Base-by-base conservation (phyloP, 1,140 invertebrate species). In the Lordiphosa clarofinis region DNA sequence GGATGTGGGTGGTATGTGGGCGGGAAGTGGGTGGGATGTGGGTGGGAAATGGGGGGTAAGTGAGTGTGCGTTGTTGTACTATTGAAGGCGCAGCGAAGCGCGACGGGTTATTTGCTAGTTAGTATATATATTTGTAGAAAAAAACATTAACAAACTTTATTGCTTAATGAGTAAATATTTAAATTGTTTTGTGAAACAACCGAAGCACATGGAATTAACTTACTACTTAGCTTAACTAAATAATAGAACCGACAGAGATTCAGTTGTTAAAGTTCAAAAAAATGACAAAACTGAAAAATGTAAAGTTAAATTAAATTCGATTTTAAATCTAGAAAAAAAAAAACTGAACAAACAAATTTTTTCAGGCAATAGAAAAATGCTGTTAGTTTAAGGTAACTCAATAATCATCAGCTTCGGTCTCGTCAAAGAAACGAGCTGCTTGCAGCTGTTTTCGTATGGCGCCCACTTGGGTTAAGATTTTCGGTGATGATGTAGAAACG, bases 371-470 rank as follows among this genome's bases (percentile, higher is more conserved):
- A 8, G 35, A 67, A 68, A 66, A 54, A 13, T 55, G 60, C 33
- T 36, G 56, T 72, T 72, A 56, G 56, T 50, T 55, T 48, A 12
- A 52, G 19, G 33, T 37, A 21, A 10, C 6, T 64, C 10, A 75
- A 39, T 81, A 79, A 19, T 79, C 74, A 8, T 73, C 59, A 6
- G 59, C 57, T 35, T 69, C 71, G 40, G 36, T 56, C 43, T 82
- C 78, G 28, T 86, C 73, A 59, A 47, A 73, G 53, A 87, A 78
- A 46, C 73, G 70, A n/a, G 84, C 72, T 5, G 82, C 67, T 61
- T 89, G 87, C 46, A 89, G 52, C 49, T 88, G 87, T 36, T 88
- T 87, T 8, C 78, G 50, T 40, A 89, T 82, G 33, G 87, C 87
- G 11, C 87, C 87, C 44, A 89, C 68, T 62, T 89, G 87, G 3